These are phyloP conservation scores for Holacanthella duospinosa DNA, from an alignment of 2,888 invertebrate species.

Conservation along the genomic window DNA sequence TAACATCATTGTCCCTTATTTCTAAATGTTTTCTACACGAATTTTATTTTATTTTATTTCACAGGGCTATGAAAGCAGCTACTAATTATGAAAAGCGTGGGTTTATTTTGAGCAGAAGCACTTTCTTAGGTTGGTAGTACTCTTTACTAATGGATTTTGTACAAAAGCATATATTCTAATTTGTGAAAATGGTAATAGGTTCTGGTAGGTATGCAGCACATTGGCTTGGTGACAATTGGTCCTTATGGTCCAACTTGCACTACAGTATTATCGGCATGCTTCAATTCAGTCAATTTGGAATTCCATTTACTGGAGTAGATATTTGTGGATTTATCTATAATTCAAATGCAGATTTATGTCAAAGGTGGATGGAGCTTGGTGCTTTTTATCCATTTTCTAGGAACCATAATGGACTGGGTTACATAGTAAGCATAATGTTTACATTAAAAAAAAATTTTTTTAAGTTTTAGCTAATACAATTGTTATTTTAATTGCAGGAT, in stretches of 20 bases:
- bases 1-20: too few relatives aligned
- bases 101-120: slow-evolving; percentile 65
- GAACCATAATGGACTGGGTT: slow-evolving; percentile 40
- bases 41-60: too few relatives aligned
- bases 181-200: too few relatives aligned
- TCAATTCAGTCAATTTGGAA: slow-evolving; percentile 42
- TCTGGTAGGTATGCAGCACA: slow-evolving; percentile 51
- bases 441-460: background rate
- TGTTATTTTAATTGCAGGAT: slow-evolving; percentile 46
- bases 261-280: slow-evolving; percentile 39
- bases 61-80: slow-evolving; percentile 11
- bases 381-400: slow-evolving; percentile 44
- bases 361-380: slow-evolving; percentile 45
- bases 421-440: slow-evolving; percentile 17
- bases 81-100: slow-evolving; percentile 49
- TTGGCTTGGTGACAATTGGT: slow-evolving; percentile 29
- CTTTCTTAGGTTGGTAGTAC: too few relatives aligned
- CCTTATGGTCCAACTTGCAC: slow-evolving; percentile 20
- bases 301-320: slow-evolving; percentile 38
- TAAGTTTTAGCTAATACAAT: background rate
- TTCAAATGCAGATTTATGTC: slow-evolving; percentile 43
- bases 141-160: too few relatives aligned
- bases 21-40: too few relatives aligned
- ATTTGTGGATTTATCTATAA: slow-evolving; percentile 38
- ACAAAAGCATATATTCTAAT: too few relatives aligned